Base-by-base conservation (phyloP, 2,888 invertebrate genomes). In the Caenorhabditis sp. region DNA sequence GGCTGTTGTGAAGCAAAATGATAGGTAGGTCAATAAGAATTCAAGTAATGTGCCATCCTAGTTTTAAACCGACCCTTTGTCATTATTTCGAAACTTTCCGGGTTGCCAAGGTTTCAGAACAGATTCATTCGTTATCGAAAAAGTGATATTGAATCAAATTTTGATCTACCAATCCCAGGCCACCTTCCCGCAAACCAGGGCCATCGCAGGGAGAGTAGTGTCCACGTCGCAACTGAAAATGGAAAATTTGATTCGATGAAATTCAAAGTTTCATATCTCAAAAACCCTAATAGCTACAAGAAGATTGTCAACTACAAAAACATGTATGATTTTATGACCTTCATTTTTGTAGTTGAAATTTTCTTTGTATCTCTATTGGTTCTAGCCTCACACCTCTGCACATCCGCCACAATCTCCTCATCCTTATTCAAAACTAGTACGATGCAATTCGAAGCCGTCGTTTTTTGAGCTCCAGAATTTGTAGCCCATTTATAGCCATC, bases 361-460 rank as follows among this genome's bases (percentile, higher is more conserved):
- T n/a, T n/a, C n/a, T n/a, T n/a, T n/a, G n/a, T n/a, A n/a, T n/a
- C n/a, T n/a, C n/a, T n/a, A n/a, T n/a, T n/a, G n/a, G n/a, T n/a
- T n/a, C 16, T 22, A 51, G 0, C 10, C 31, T 38, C 38, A 16
- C 24, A 69, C 69, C 56, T 70, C 24, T 70, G 59, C 8, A 70
- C 59, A 59, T 70, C 70, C 8, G 70, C 58, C 12, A 47, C 31
- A 38, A 70, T 44, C 6, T 58, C 44, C 0, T 70, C 19, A 24
- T 51, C 51, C n/a, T 35, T 28, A 26, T 63, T 35, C 1, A 47
- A 19, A 8, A 61, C 8, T 19, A 51, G 38, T 16, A 63, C 73
- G 6, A 51, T 47, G 28, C 61, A 63, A 22, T 59, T 24, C 1
- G 28, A 47, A 6, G 26, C 19, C n/a, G 54, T 0, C 5, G 35